A percentile compares a stretch with the other conserved stretches of the same genome.
Conservation (phyloP, 1,140 invertebrate genomes). For the Caenorhabditis brenneri region DNA sequence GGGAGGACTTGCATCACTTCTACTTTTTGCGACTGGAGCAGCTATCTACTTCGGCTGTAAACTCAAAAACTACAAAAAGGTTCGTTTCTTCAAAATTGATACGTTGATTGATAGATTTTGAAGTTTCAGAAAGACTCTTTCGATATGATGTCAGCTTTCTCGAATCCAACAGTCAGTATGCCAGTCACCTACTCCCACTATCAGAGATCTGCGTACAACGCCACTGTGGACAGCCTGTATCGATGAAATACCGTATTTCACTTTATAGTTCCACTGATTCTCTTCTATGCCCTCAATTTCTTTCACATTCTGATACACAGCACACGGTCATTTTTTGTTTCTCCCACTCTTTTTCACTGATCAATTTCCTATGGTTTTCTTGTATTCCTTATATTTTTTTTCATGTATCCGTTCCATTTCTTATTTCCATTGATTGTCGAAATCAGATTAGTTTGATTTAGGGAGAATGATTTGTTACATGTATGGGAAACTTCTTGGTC, state of each 20-base stretch:
- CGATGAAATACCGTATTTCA: constrained; percentile 22
- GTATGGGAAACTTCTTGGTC: not conserved
- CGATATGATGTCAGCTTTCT: constrained; percentile 15
- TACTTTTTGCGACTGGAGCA: not conserved
- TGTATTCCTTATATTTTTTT: not conserved
- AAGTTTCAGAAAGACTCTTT: not conserved
- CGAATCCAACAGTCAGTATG: constrained; percentile 12
- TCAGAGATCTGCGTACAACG: not conserved
- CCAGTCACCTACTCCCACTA: constrained; percentile 23
- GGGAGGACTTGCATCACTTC: not conserved
- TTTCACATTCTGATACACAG: constrained; percentile 21
- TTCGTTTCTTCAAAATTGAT: not conserved
- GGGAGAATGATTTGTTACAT: constrained; percentile 28
- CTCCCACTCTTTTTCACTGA: not conserved
- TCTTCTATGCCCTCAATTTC: not conserved
- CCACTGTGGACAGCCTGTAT: constrained; percentile 5
- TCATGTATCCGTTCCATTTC: not conserved
- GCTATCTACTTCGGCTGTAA: constrained; percentile 5
- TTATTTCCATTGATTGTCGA: not conserved
- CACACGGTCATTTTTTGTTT: constrained; percentile 30
- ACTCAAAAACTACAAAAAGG: not conserved
- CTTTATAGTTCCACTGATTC: not conserved
- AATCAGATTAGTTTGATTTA: constrained; percentile 32
- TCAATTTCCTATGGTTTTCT: not conserved
- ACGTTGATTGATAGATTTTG: not conserved